Evolutionary conservation across 1,140 invertebrate species (phyloP).

Genomic region (Pemphigus obesinymphae): DNA sequence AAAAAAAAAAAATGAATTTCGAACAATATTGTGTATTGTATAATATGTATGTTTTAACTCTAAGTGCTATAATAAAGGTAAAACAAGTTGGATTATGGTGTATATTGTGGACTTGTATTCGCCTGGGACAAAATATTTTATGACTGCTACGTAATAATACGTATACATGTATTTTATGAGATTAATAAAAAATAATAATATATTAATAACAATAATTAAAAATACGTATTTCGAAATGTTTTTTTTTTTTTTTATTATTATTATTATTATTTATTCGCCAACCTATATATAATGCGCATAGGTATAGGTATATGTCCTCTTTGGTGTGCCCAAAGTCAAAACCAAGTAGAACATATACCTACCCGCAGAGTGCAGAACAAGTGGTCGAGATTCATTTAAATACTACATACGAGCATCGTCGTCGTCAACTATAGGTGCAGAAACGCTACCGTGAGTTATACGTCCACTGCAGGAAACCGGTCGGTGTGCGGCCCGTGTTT

Average conservation of each 20-base stretch:
- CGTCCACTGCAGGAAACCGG: conserved; percentile 23
- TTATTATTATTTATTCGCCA: too few relatives aligned
- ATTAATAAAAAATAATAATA: not conserved
- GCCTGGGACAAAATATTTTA: conserved; percentile 13
- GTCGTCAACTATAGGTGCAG: conserved; percentile 9
- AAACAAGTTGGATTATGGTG: conserved; percentile 1
- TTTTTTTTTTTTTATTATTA: not conserved
- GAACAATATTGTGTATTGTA: not conserved
- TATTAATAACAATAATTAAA: not conserved
- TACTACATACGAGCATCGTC: conserved; percentile 6
- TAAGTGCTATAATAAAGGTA: not conserved
- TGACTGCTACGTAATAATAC: not conserved
- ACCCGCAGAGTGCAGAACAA: too few relatives aligned
- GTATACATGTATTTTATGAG: not conserved
- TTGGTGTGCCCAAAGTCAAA: not conserved
- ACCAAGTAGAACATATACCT: not conserved
- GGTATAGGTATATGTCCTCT: not conserved
- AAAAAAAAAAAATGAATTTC: not conserved
- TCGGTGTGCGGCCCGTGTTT: conserved; percentile 29
- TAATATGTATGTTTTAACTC: not conserved
- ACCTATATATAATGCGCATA: too few relatives aligned
- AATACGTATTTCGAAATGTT: not conserved
- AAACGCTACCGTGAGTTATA: conserved; percentile 31
- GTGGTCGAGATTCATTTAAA: not conserved
- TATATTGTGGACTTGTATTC: not conserved